Conservation (phyloP, 2,113 vertebrate genomes). For the Zosterops pallidus region DNA sequence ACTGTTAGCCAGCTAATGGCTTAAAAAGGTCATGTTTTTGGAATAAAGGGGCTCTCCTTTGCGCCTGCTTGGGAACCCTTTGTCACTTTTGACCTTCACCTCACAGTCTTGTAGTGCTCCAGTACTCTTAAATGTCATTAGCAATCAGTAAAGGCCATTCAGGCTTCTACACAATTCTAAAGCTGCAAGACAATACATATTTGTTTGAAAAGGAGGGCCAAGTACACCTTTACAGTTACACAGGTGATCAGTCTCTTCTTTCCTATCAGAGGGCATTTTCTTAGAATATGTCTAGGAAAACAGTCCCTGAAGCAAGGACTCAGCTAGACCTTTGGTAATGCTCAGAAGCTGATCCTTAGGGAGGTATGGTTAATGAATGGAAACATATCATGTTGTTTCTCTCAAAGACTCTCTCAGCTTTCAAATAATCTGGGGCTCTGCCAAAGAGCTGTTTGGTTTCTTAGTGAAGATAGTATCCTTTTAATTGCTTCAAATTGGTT, state of each 20-base stretch:
- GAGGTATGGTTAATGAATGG: background rate
- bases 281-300: background rate
- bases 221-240: background rate
- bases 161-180: background rate
- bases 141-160: background rate
- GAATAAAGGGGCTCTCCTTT: background rate
- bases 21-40: background rate
- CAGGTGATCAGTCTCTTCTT: background rate
- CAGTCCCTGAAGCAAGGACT: background rate
- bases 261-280: background rate
- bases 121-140: background rate
- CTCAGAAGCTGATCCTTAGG: background rate
- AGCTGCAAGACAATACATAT: background rate
- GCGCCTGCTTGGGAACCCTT: background rate
- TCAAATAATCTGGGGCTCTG: background rate
- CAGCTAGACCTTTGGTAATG: background rate
- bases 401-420: background rate
- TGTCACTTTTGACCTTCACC: accelerated
- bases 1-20: background rate
- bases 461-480: background rate
- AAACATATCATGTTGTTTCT: background rate
- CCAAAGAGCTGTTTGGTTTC: background rate
- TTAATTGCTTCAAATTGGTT: background rate
- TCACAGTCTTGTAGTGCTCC: background rate
- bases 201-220: background rate